phyloP scores from a whole-genome alignment of 2,888 invertebrate genomes.

The Dasysyrphus albostriatus region DNA sequence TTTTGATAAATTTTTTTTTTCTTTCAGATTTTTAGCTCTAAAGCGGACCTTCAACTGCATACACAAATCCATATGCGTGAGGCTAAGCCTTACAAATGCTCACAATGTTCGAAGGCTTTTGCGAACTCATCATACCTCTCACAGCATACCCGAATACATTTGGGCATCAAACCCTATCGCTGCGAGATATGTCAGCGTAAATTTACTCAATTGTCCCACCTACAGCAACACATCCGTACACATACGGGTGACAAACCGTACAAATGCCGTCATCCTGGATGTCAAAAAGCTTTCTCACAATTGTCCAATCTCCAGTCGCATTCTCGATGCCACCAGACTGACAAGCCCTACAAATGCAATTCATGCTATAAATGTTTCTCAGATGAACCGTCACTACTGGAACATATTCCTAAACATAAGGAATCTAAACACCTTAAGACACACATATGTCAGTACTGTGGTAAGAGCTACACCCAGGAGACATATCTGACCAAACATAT shows the following conservation, averaged over 20 bases:
- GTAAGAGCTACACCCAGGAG: slow-evolving; percentile 99
- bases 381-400: slow-evolving; percentile 97
- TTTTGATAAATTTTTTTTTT: slow-evolving; percentile 72
- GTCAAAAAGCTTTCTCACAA: slow-evolving; percentile 99
- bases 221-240: slow-evolving; percentile 99
- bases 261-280: slow-evolving; percentile 98
- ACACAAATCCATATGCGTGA: slow-evolving; percentile 99
- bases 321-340: slow-evolving; percentile 99
- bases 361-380: slow-evolving; percentile 99
- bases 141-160: slow-evolving; percentile 99
- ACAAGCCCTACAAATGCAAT: slow-evolving; percentile 99
- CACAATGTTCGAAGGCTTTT: slow-evolving; percentile 99
- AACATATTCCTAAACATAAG: slow-evolving; percentile 99
- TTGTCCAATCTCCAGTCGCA: slow-evolving; percentile 99
- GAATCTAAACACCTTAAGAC: slow-evolving; percentile 99
- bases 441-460: slow-evolving; percentile 99
- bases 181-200: slow-evolving; percentile 99
- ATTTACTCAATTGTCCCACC: slow-evolving; percentile 99
- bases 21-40: slow-evolving; percentile 97
- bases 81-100: slow-evolving; percentile 99
- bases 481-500: slow-evolving; percentile 99
- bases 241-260: slow-evolving; percentile 99
- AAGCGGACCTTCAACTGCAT: slow-evolving; percentile 98
- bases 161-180: slow-evolving; percentile 99
- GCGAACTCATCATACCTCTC: slow-evolving; percentile 99